Evolutionary conservation across 2,113 vertebrate species (phyloP).

Genomic region (Potamarius usumacintae): DNA sequence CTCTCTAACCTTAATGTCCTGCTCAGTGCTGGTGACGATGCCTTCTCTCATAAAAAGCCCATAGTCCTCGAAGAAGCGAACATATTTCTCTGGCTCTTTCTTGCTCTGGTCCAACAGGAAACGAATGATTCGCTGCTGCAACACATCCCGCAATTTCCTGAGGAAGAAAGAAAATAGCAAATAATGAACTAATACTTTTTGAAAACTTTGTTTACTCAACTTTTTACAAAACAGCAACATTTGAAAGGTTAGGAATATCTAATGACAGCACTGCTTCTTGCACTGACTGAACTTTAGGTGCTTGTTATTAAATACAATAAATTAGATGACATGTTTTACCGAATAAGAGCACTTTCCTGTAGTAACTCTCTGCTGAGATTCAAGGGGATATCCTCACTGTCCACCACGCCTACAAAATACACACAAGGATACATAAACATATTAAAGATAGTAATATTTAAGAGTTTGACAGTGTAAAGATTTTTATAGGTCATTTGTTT

Average conservation of each 20-base stretch:
- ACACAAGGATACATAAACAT: not conserved
- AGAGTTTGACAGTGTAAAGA: no score
- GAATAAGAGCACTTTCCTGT: conserved; percentile 91
- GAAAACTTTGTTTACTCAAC: not conserved
- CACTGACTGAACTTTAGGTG: no score
- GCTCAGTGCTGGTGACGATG: conserved; percentile 89
- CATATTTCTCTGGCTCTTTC: conserved; percentile 93
- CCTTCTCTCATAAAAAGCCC: conserved; percentile 95
- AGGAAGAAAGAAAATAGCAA: not conserved
- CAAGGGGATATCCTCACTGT: conserved; percentile 96
- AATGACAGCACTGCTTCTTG: not conserved
- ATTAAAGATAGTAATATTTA: not conserved
- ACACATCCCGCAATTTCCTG: conserved; percentile 90
- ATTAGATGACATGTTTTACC: conserved; percentile 67
- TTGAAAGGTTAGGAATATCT: not conserved
- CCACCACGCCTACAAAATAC: conserved; percentile 84
- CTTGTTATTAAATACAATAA: not conserved
- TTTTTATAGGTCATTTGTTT: not conserved
- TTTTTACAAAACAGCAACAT: not conserved
- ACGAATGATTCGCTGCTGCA: conserved; percentile 90
- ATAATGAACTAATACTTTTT: not conserved
- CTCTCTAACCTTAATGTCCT: conserved; percentile 85
- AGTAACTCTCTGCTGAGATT: conserved; percentile 97
- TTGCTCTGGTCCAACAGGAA: conserved; percentile 94
- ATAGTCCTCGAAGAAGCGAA: conserved; percentile 91